Base-by-base conservation (phyloP, 2,113 vertebrate species). In the Vicugna pacos region DNA sequence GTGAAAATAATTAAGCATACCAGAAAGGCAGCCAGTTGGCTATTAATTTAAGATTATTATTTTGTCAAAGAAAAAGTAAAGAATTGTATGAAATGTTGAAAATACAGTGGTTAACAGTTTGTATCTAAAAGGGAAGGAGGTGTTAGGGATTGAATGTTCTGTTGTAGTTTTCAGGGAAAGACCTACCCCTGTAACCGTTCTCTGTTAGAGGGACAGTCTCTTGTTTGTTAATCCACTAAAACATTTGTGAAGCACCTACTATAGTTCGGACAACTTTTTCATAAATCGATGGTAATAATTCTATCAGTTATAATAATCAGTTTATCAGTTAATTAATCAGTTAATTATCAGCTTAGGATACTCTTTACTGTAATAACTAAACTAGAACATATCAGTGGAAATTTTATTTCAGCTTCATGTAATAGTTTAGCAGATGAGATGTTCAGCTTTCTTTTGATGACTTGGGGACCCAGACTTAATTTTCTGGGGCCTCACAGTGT, bases 321-420 rank as follows among this genome's bases (percentile, higher is more conserved):
- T 42, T 42, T 42, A 42, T 42, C 38, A 42, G 38, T 42, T 42
- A 42, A 42, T 42, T 42, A 42, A 42, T 42, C 38, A 42, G 38
- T 42, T 42, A 42, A 42, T 42, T 42, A 20, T 91, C 72, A 60
- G 32, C 8, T 60, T 92, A 87, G 48, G 32, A 38, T 95, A 52
- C 58, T 92, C 32, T 48, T 95, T 75, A 42, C 56, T 82, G 0
- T 88, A 67, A 88, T 65, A 88, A 75, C 83, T 76, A 69, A 80
- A 19, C 42, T 70, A 76, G 58, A 92, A 50, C 56, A 42, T 58
- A 65, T 64, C 9, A 48, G 14, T 81, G 26, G 5, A 60, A 20
- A 38, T 84, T 86, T 86, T 87, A 72, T 80, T 86, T 60, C 20
- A 89, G 76, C 50, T 88, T 88, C 88, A 76, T 82, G 4, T 87